These are phyloP conservation scores for Drosophila serrata DNA, from an alignment of 1,140 invertebrate species.

Conservation along the genomic window DNA sequence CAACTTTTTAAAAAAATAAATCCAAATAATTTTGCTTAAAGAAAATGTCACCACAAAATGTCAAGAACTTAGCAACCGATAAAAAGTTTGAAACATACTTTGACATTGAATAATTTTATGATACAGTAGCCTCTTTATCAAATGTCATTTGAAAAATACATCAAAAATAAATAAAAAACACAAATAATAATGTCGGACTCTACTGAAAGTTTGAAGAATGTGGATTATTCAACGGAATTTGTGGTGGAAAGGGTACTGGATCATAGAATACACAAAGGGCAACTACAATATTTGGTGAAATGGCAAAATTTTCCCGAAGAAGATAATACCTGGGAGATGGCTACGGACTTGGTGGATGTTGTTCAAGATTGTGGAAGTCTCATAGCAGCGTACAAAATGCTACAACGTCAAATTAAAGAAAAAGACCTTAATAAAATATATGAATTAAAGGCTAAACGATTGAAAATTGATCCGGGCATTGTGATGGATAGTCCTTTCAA, in stretches of 20 bases:
- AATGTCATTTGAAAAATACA: background rate
- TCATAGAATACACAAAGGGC: background rate
- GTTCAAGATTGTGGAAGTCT: background rate
- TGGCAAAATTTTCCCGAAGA: constrained; percentile 28
- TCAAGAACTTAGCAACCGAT: background rate
- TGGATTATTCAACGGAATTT: constrained; percentile 4
- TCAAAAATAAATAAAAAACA: background rate
- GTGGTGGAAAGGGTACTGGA: constrained; percentile 28
- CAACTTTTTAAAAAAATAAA: background rate
- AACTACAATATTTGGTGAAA: constrained; percentile 40
- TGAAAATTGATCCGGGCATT: constrained; percentile 32
- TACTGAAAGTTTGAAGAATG: background rate
- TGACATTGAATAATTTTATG: background rate
- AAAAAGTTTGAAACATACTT: background rate
- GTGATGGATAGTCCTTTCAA: constrained; percentile 39
- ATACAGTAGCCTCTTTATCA: background rate
- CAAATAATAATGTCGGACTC: background rate
- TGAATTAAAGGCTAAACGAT: constrained; percentile 27
- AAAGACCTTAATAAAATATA: constrained; percentile 20
- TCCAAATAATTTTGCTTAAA: background rate
- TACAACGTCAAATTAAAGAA: background rate
- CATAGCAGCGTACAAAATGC: constrained; percentile 15
- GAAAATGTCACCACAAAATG: background rate
- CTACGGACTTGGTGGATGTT: background rate
- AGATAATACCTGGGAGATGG: constrained; percentile 49